phyloP scores from a whole-genome alignment of 2,113 vertebrate species.

The Smithornis capensis region DNA sequence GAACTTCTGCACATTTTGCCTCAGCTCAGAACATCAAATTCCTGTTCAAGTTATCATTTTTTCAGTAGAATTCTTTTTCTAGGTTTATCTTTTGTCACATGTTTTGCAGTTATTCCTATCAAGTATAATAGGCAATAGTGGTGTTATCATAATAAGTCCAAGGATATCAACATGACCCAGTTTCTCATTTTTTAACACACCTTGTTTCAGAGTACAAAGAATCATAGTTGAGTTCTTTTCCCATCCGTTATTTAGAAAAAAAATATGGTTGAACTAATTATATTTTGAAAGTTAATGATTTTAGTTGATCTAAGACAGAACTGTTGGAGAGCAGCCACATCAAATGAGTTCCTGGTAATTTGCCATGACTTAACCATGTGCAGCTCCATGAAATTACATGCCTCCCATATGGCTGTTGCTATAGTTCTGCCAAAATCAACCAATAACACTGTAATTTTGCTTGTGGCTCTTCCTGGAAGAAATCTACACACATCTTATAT shows the following conservation, averaged over 20 bases:
- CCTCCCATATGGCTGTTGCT: constrained; percentile 42
- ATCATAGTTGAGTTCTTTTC: background rate
- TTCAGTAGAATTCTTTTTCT: background rate
- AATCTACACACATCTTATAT: background rate
- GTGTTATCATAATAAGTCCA: background rate
- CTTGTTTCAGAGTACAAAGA: background rate
- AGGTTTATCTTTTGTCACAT: background rate
- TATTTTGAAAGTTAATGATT: constrained; percentile 36
- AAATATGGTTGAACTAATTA: background rate
- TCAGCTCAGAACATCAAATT: background rate
- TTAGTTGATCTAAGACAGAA: constrained; percentile 6
- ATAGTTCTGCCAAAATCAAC: constrained; percentile 47
- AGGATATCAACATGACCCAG: background rate
- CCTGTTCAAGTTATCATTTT: background rate
- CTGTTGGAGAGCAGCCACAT: constrained; percentile 37
- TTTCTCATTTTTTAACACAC: background rate
- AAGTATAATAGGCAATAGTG: background rate
- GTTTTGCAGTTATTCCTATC: background rate
- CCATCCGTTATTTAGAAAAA: background rate
- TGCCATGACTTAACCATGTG: constrained; percentile 28
- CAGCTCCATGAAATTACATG: constrained; percentile 21
- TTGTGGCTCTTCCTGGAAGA: background rate
- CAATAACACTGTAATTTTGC: constrained; percentile 13
- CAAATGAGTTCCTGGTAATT: constrained; percentile 44
- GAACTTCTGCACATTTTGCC: background rate